A percentile compares a stretch with the other conserved stretches of the same genome.
Evolutionary conservation across 1,140 invertebrate genomes (phyloP).

Genomic region (Drosophila santomea): DNA sequence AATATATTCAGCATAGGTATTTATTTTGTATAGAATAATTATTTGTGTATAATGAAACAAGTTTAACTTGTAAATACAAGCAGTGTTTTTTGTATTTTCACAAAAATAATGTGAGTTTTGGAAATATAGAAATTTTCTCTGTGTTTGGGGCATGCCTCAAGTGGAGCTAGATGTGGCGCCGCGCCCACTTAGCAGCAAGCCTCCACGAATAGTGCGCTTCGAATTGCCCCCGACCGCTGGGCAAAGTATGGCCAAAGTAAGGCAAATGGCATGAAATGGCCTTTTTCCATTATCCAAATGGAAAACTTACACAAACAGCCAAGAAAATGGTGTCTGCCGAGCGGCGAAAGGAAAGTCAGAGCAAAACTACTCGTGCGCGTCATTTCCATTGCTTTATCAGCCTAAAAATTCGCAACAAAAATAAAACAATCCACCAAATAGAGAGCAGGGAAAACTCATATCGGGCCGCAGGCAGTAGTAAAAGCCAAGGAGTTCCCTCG

Average conservation of each 20-base stretch:
- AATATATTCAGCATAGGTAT: too few relatives aligned
- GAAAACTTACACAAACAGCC: conserved; percentile 81
- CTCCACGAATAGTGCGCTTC: conserved; percentile 70
- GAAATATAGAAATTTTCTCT: too few relatives aligned
- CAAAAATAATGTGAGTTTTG: too few relatives aligned
- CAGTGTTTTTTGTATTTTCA: too few relatives aligned
- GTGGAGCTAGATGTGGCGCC: conserved; percentile 58
- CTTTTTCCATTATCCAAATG: conserved; percentile 85
- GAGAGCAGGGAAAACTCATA: conserved; percentile 35
- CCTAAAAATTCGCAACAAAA: conserved; percentile 61
- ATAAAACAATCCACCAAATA: neutral
- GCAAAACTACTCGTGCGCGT: conserved; percentile 76
- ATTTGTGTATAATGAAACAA: too few relatives aligned
- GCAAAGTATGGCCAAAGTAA: conserved; percentile 52
- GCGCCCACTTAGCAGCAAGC: conserved; percentile 65
- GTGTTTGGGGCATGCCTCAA: conserved; percentile 29
- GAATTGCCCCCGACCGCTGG: conserved; percentile 64
- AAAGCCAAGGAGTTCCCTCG: conserved; percentile 52
- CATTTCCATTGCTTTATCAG: conserved; percentile 81
- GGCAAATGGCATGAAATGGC: conserved; percentile 82
- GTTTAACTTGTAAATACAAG: too few relatives aligned
- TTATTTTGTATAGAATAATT: too few relatives aligned
- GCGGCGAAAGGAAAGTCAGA: conserved; percentile 65
- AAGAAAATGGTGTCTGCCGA: conserved; percentile 55
- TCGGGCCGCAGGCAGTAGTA: conserved; percentile 58